A percentile compares a stretch with the other conserved stretches of the same genome.
Conservation (phyloP, 2,888 invertebrate genomes). For the Melieria omissa region DNA sequence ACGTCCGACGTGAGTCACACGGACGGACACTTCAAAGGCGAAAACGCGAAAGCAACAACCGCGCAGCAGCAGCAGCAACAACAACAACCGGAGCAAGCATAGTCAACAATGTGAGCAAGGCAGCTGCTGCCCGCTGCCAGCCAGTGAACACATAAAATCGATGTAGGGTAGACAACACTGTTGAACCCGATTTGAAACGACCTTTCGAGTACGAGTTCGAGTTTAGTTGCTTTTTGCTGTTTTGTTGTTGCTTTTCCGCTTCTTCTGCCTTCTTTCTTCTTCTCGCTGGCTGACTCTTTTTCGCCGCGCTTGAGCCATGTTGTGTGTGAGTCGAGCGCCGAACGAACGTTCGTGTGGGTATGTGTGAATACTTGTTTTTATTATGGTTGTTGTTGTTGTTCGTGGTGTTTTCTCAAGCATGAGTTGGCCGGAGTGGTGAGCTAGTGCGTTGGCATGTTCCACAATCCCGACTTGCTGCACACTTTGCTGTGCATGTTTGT, state of each 20-base stretch:
- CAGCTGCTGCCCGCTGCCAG: too few species aligned
- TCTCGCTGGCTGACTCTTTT: constrained; percentile 14
- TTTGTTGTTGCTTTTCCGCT: constrained; percentile 29
- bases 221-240: constrained; percentile 37
- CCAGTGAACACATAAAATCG: too few species aligned
- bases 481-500: constrained; percentile 4
- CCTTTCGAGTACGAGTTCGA: constrained; percentile 64
- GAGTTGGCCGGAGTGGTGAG: not conserved
- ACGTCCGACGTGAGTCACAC: not conserved
- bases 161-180: constrained; percentile 58
- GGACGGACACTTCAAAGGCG: not conserved
- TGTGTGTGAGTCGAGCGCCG: constrained; percentile 12
- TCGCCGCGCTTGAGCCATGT: not conserved
- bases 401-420: not conserved
- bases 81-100: too few species aligned
- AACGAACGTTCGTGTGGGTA: constrained; percentile 16
- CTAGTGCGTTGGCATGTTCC: constrained; percentile 40
- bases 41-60: not conserved
- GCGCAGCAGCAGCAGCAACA: not conserved
- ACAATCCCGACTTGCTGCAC: constrained; percentile 31
- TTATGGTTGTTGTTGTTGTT: constrained; percentile 1
- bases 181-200: constrained; percentile 63
- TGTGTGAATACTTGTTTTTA: not conserved
- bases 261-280: constrained; percentile 30
- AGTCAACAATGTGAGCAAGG: too few species aligned